Base-by-base conservation (phyloP, 2,888 invertebrate species). In the Cheilosia vulpina region DNA sequence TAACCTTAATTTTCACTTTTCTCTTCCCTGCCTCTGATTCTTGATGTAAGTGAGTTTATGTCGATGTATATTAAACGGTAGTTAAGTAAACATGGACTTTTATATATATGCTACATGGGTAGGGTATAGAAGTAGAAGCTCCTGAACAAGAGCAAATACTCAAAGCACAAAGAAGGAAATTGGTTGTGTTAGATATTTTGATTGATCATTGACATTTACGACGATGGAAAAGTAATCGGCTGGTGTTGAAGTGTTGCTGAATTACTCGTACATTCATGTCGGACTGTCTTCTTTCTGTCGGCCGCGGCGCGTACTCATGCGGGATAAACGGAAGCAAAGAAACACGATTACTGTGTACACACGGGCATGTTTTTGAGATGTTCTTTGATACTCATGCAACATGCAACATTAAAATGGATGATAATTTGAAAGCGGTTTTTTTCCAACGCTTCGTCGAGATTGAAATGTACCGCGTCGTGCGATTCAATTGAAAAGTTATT, bases 131-230 rank as follows among this genome's bases (percentile, higher is more conserved):
- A 45, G 34, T 78, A 47, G 83, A 73, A 69, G 63, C 65, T 75
- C 69, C 75, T 57, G 65, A 75, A 69, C 66, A 76, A 71, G 76
- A 80, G 66, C 71, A 80, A 85, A 71, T 72, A 85, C 80, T 76
- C 75, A 65, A 81, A 52, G 69, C 50, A 78, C 65, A 82, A 87
- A 78, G 72, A 78, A 73, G 77, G 63, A 82, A 82, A 87, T 82
- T 82, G 87, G 85, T 87, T 80, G 79, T 88, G 87, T 89, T 88
- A 88, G 87, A 87, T 89, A 87, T 88, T 89, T 89, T 90, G 90
- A 90, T 90, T 90, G 90, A 90, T 90, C 90, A 90, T 90, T 90
- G 90, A 90, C 90, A 90, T 89, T 90, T 90, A 90, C 90, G 88
- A 89, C 88, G 90, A 71, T 65, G 85, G 62, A 80, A 82, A 77